Evolutionary conservation across 2,797 vertebrate species (phyloP).

Genomic region (Scolopax rusticola): DNA sequence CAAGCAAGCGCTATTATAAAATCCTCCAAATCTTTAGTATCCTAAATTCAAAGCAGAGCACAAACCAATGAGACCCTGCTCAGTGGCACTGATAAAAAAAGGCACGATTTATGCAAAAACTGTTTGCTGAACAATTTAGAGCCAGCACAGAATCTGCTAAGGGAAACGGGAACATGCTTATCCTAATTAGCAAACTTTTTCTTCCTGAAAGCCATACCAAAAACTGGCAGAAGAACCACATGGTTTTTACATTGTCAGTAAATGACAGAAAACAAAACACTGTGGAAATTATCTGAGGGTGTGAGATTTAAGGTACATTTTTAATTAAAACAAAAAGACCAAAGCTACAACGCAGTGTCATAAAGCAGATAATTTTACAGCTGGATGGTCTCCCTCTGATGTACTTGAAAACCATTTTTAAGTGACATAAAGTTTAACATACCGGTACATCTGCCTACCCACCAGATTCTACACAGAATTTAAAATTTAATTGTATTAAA

Average conservation of each 20-base stretch:
- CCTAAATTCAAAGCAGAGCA: neutral
- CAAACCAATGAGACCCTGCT: neutral
- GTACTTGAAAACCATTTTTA: slow-evolving; percentile 96
- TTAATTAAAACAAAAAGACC: slow-evolving; percentile 84
- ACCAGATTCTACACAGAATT: slow-evolving; percentile 91
- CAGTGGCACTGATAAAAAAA: neutral
- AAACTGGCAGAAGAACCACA: neutral
- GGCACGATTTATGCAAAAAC: neutral
- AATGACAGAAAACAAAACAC: slow-evolving; percentile 13
- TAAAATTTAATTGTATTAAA: slow-evolving; percentile 92
- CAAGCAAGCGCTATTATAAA: accelerated
- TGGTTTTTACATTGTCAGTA: neutral
- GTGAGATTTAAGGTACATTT: slow-evolving; percentile 78
- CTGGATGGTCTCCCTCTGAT: slow-evolving; percentile 92
- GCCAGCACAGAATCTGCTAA: accelerated
- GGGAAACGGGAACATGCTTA: neutral
- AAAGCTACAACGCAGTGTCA: slow-evolving; percentile 78
- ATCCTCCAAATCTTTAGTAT: neutral
- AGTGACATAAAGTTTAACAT: slow-evolving; percentile 99
- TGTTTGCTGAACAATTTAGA: neutral
- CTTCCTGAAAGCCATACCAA: neutral
- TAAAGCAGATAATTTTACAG: slow-evolving; percentile 97
- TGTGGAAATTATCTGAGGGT: slow-evolving; percentile 10
- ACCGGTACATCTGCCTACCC: slow-evolving; percentile 94
- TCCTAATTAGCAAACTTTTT: neutral